Evolutionary conservation across 2,888 invertebrate species (phyloP).

Genomic region (Mechanitis mazaeus): DNA sequence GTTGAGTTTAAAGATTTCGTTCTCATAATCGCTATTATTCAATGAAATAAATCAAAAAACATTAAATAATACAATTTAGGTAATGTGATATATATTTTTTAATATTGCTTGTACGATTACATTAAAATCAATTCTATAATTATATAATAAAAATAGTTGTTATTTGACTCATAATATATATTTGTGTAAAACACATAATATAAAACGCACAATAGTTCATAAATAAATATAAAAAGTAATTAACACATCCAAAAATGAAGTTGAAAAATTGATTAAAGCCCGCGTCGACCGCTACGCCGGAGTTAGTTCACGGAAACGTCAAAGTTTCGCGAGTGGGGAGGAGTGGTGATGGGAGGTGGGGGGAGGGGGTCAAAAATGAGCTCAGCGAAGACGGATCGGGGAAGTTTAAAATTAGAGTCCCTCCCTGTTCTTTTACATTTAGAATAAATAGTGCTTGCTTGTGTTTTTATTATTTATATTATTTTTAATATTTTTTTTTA

Average conservation of each 20-base stretch:
- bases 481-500: not conserved
- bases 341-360: constrained; percentile 31
- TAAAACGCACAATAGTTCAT: constrained; percentile 9
- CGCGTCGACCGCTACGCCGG: constrained; percentile 47
- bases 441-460: constrained; percentile 17
- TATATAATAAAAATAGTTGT: too few relatives aligned
- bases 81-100: too few relatives aligned
- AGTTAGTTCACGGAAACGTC: constrained; percentile 48
- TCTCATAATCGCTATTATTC: too few relatives aligned
- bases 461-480: not conserved
- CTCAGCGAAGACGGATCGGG: constrained; percentile 51
- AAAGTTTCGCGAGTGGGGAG: constrained; percentile 35
- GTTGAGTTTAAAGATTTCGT: too few relatives aligned
- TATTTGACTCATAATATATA: too few relatives aligned
- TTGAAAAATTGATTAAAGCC: constrained; percentile 69
- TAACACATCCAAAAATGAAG: constrained; percentile 52
- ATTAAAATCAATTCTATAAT: too few relatives aligned
- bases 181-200: not conserved
- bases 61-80: too few relatives aligned
- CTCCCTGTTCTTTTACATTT: constrained; percentile 34
- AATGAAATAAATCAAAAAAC: too few relatives aligned
- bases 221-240: constrained; percentile 33
- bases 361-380: constrained; percentile 44
- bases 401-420: constrained; percentile 54
- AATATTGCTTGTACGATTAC: too few relatives aligned